Percentiles rank a stretch among this genome's conserved stretches.
Conservation (phyloP, 1,140 invertebrate genomes). For the Leucophenga varia region DNA sequence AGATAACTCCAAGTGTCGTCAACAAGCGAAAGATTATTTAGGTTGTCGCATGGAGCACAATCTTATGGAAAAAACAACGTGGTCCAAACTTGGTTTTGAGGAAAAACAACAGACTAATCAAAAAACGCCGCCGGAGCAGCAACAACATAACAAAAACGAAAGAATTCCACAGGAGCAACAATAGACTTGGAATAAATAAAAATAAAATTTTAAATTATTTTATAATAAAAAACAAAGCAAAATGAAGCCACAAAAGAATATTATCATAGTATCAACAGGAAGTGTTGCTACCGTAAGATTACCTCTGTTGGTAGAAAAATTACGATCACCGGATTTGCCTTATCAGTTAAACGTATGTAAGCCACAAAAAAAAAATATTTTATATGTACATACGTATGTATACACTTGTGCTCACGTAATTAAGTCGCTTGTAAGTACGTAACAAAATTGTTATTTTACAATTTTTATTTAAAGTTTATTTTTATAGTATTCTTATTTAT, state of each 20-base stretch:
- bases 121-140: not conserved
- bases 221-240: not conserved
- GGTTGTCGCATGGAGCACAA: constrained; percentile 91
- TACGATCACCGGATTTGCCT: constrained; percentile 52
- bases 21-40: constrained; percentile 80
- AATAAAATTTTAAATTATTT: not conserved
- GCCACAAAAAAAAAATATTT: not conserved
- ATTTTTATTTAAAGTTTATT: not conserved
- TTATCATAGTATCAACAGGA: constrained; percentile 84
- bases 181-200: constrained; percentile 2
- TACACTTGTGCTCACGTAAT: too few relatives aligned
- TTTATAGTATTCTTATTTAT: too few relatives aligned
- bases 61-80: constrained; percentile 76
- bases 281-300: constrained; percentile 91
- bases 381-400: too few relatives aligned
- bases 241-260: constrained; percentile 59
- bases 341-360: constrained; percentile 37
- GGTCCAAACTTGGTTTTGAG: constrained; percentile 78
- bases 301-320: constrained; percentile 64
- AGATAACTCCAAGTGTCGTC: constrained; percentile 74
- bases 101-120: constrained; percentile 15
- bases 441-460: too few relatives aligned
- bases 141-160: too few relatives aligned
- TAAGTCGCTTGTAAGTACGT: too few relatives aligned
- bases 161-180: not conserved